Base-by-base conservation (phyloP, 2,113 vertebrate species). In the Gobius niger region DNA sequence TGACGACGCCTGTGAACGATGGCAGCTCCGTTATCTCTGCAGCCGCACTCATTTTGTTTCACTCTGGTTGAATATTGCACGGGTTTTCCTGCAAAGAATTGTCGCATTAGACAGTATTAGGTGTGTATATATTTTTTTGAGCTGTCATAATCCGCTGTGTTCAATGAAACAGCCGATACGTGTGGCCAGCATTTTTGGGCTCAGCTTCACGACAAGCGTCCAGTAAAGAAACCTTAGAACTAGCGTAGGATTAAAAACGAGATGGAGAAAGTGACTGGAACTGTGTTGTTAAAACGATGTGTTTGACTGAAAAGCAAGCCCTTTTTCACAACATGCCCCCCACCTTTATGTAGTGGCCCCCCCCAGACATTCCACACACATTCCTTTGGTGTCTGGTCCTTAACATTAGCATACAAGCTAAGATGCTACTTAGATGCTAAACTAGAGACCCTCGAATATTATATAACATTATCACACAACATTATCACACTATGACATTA, bases 1-100 rank as follows among this genome's bases (percentile, higher is more conserved):
- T 68, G 86, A 82, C 78, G 70, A 63, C 74, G 64, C 66, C 18
- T 49, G 24, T 88, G 83, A 87, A 81, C 81, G 87, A 79, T 65
- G 63, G 47, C 52, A 76, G 75, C 70, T 4, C 82, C 87, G 89
- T 87, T 88, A 89, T 81, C 44, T 82, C 44, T 4, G 24, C 65
- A 80, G 72, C 76, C 73, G 73, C 62, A 46, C 73, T 56, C 50
- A 50, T 65, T 68, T 50, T 50, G 24, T 68, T 47, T 50, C 53
- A 15, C 64, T n/a, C 0, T 13, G 18, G 14, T 62, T 13, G 8
- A 6, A 1, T 46, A 15, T 46, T 0, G 47, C 24, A 34, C 65
- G 40, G 19, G 9, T 1, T 0, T 5, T 50, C 7, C 0, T 6
- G 8, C 14, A 5, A 46, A 0, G 10, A 7, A 2, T 13, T 0